These are phyloP conservation scores for Crax fasciolata DNA, from an alignment of 2,797 vertebrate genomes.

Conservation along the genomic window DNA sequence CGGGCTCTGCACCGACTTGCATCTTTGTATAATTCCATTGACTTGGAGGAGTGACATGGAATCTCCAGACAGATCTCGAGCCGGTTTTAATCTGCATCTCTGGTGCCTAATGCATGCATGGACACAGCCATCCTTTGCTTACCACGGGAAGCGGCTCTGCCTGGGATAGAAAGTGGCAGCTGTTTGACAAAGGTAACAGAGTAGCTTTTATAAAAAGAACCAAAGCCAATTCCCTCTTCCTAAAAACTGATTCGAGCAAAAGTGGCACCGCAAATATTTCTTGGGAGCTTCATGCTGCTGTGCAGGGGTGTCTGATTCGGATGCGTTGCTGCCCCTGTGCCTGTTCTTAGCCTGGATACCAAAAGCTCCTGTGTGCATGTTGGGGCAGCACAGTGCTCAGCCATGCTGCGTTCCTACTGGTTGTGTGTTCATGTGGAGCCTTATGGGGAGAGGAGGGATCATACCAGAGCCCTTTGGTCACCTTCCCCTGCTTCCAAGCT, in stretches of 20 bases:
- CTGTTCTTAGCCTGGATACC: slow-evolving; percentile 48
- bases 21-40: not conserved
- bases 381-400: not conserved
- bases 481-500: not conserved
- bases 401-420: not conserved
- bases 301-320: not conserved
- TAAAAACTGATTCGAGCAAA: not conserved
- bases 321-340: not conserved
- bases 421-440: not conserved
- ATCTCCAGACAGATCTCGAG: not conserved
- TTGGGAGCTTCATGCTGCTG: not conserved
- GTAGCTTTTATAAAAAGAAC: slow-evolving; percentile 6
- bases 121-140: not conserved
- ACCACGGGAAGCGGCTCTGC: not conserved
- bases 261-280: not conserved
- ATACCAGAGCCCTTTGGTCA: not conserved
- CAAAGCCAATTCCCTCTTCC: slow-evolving; percentile 12
- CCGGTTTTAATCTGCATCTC: not conserved
- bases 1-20: not conserved
- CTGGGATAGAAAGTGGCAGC: slow-evolving; percentile 10
- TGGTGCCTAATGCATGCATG: not conserved
- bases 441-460: not conserved
- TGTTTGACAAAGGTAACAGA: not conserved
- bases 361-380: not conserved
- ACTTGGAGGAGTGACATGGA: not conserved